phyloP scores from a whole-genome alignment of 2,888 invertebrate species.

The Caenorhabditis zanzibari region DNA sequence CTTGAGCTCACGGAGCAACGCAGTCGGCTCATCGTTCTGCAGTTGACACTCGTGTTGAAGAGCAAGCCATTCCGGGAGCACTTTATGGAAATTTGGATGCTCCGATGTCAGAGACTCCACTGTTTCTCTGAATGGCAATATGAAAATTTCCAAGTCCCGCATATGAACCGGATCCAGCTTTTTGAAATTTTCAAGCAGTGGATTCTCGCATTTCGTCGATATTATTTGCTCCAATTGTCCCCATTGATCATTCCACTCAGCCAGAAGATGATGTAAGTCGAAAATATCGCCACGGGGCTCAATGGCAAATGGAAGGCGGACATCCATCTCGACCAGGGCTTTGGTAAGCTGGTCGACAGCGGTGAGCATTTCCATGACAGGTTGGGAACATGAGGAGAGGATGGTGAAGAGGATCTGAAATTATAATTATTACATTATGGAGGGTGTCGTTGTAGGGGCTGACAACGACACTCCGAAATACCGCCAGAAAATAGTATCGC shows the following conservation, averaged over 20 bases:
- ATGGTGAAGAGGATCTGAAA: slow-evolving; percentile 60
- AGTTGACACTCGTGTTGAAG: slow-evolving; percentile 71
- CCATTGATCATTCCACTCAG: slow-evolving; percentile 70
- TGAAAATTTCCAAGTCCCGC: slow-evolving; percentile 76
- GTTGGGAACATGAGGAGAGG: slow-evolving; percentile 61
- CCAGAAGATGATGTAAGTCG: slow-evolving; percentile 61
- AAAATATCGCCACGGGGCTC: slow-evolving; percentile 65
- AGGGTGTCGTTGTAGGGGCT: background rate
- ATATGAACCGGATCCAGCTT: slow-evolving; percentile 53
- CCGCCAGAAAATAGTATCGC: too few relatives aligned
- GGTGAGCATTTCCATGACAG: slow-evolving; percentile 63
- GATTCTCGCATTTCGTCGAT: slow-evolving; percentile 24
- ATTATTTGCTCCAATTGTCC: slow-evolving; percentile 57
- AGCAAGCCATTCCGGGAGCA: slow-evolving; percentile 72
- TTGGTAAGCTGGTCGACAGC: slow-evolving; percentile 63
- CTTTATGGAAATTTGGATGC: slow-evolving; percentile 69
- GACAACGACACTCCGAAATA: too few relatives aligned
- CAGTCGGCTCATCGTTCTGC: slow-evolving; percentile 66
- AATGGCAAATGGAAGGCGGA: slow-evolving; percentile 67
- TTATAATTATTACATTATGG: too few relatives aligned
- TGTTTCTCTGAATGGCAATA: slow-evolving; percentile 79
- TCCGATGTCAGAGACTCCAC: slow-evolving; percentile 68
- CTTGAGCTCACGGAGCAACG: slow-evolving; percentile 62
- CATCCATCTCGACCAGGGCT: slow-evolving; percentile 46
- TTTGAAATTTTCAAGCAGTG: slow-evolving; percentile 52